Percentiles rank a stretch among this genome's conserved stretches.
Evolutionary conservation across 2,888 invertebrate genomes (phyloP).

Genomic region (Plagodis pulveraria): DNA sequence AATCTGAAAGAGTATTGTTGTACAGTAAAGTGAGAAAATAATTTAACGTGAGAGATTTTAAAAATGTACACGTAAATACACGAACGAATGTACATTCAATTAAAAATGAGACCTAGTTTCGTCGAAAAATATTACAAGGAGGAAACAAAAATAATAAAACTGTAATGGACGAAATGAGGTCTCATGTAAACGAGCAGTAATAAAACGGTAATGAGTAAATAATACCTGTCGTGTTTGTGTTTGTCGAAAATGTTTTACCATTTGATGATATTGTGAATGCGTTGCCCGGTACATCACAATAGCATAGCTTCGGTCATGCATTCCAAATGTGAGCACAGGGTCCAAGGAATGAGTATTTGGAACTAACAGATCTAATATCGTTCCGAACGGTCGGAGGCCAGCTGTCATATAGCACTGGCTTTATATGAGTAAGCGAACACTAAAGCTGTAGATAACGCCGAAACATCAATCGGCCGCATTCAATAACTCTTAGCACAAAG

Average conservation of each 20-base stretch:
- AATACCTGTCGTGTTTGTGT: conserved; percentile 79
- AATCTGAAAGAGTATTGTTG: conserved; percentile 70
- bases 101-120: conserved; percentile 63
- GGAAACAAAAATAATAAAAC: conserved; percentile 36
- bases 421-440: conserved; percentile 76
- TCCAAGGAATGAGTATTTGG: conserved; percentile 81
- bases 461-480: conserved; percentile 54
- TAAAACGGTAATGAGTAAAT: conserved; percentile 75
- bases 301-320: conserved; percentile 75
- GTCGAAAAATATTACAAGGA: conserved; percentile 34
- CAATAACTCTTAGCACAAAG: conserved; percentile 74
- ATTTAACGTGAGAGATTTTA: conserved; percentile 38
- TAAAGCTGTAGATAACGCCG: conserved; percentile 63
- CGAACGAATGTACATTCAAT: conserved; percentile 61
- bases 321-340: conserved; percentile 69
- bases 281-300: conserved; percentile 70
- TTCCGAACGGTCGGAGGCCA: conserved; percentile 50
- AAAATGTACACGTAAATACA: conserved; percentile 57
- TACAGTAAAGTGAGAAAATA: conserved; percentile 58
- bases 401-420: conserved; percentile 78
- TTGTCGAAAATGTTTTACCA: conserved; percentile 78
- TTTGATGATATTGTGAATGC: conserved; percentile 74
- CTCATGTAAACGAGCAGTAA: conserved; percentile 52
- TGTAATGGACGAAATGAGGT: conserved; percentile 48
- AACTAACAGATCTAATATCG: conserved; percentile 42